Base-by-base conservation (phyloP, 2,888 invertebrate genomes). In the Drosophila mercatorum region DNA sequence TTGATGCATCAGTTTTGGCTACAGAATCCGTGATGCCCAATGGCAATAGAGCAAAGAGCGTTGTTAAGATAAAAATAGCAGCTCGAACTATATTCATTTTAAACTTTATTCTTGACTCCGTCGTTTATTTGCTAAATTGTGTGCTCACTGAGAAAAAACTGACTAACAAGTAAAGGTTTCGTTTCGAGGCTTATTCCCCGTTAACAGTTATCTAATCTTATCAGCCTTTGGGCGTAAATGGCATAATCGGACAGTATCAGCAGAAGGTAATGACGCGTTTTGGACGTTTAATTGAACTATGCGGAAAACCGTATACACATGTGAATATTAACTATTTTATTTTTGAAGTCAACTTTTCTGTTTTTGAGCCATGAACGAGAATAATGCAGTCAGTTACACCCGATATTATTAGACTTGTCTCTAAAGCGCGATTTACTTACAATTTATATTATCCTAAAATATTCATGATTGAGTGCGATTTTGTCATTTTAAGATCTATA, bases 161-260 rank as follows among this genome's bases (percentile, higher is more conserved):
- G 60, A 79, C 60, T 75, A 75, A 58, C 47, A 64, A 79, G 71
- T 71, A 46, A 60, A 44, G 17, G 51, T 70, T 65, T 56, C 40
- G 43, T 44, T 63, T 58, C 53, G 22, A 11, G 40, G 53, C 44
- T 72, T 72, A 72, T 68, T 71, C 51, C 40, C 61, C 51, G 51
- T 51, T 51, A 62, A 69, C 51, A 38, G 36, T 43, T 75, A 72
- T 79, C 78, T 78, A 72, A 78, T 78, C 78, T 78, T 79, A 75
- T 78, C 80, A 58, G 49, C 10, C 36, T 46, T 61, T 55, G 28
- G 44, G 36, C 53, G 46, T 46, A 61, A 63, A 31, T 43, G 31
- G 46, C 28, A 55, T 41, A 49, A 56, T 41, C 51, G 36, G 40
- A 36, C 14, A 4, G 22, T 57, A 61, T 53, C 31, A 70, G 28